Conservation (phyloP, 2,888 invertebrate species). For the Exocentrus adspersus region DNA sequence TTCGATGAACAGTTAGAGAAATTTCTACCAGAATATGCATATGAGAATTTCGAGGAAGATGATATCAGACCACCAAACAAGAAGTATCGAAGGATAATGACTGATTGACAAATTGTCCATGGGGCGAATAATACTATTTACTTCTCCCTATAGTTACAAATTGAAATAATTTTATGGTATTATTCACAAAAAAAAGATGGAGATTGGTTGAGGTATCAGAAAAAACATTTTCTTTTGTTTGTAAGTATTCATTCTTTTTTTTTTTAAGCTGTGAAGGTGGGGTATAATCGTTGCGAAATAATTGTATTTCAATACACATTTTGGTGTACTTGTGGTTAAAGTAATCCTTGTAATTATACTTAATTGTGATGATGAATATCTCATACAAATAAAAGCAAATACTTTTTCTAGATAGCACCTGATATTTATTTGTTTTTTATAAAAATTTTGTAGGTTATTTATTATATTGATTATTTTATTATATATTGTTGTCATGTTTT, state of each 20-base stretch:
- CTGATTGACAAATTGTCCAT: conserved; percentile 61
- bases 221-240: conserved; percentile 18
- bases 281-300: no score
- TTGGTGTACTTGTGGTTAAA: no score
- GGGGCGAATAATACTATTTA: conserved; percentile 58
- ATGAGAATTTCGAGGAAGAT: conserved; percentile 65
- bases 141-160: conserved; percentile 53
- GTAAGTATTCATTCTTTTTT: no score
- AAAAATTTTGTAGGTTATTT: conserved; percentile 41
- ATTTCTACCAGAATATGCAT: conserved; percentile 82
- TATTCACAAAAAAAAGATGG: conserved; percentile 12
- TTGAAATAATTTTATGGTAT: conserved; percentile 4
- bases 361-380: no score
- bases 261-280: no score
- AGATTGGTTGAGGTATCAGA: neutral
- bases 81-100: conserved; percentile 66
- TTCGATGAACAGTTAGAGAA: conserved; percentile 84
- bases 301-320: no score
- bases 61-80: conserved; percentile 66
- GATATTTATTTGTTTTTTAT: conserved; percentile 38
- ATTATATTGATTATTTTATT: conserved; percentile 40
- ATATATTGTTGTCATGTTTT: conserved; percentile 41
- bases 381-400: conserved; percentile 6
- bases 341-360: no score
- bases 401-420: conserved; percentile 26